Percentiles rank a stretch among this genome's conserved stretches.
phyloP scores from a whole-genome alignment of 2,888 invertebrate species.

The Balanococcus diminutus region DNA sequence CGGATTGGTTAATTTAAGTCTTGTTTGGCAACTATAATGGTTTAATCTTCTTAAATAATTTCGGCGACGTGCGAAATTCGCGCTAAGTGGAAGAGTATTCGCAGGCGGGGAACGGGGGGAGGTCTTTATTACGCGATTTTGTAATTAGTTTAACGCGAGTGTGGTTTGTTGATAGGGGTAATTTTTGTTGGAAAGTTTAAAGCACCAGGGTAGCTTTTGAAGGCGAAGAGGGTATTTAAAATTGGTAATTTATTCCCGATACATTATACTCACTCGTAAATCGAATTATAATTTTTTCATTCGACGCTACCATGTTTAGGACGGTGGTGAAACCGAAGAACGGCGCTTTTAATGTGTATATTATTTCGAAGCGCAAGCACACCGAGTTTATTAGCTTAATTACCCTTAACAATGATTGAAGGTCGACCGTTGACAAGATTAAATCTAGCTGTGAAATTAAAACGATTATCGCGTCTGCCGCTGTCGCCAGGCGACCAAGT shows the following conservation, averaged over 20 bases:
- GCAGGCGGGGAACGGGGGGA: too few species aligned
- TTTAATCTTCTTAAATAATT: slow-evolving; percentile 24
- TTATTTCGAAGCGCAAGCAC: background rate
- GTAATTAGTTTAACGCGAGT: background rate
- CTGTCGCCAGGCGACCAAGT: background rate
- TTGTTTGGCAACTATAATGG: background rate
- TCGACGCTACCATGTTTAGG: background rate
- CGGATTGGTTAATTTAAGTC: background rate
- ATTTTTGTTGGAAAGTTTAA: background rate
- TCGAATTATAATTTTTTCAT: background rate
- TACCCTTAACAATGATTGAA: slow-evolving; percentile 50
- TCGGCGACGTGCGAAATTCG: background rate
- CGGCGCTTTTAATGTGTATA: background rate
- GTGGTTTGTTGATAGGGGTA: too few species aligned
- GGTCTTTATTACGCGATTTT: background rate
- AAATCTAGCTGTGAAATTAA: slow-evolving; percentile 51
- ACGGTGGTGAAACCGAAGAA: background rate
- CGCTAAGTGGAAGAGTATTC: background rate
- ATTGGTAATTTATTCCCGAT: too few species aligned
- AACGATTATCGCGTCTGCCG: slow-evolving; percentile 36
- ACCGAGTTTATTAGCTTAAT: slow-evolving; percentile 47
- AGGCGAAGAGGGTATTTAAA: too few species aligned
- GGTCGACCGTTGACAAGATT: slow-evolving; percentile 44
- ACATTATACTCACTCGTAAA: background rate
- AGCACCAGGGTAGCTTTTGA: background rate